Evolutionary conservation across 1,140 invertebrate genomes (phyloP).

Genomic region (Brachionus plicatilis): DNA sequence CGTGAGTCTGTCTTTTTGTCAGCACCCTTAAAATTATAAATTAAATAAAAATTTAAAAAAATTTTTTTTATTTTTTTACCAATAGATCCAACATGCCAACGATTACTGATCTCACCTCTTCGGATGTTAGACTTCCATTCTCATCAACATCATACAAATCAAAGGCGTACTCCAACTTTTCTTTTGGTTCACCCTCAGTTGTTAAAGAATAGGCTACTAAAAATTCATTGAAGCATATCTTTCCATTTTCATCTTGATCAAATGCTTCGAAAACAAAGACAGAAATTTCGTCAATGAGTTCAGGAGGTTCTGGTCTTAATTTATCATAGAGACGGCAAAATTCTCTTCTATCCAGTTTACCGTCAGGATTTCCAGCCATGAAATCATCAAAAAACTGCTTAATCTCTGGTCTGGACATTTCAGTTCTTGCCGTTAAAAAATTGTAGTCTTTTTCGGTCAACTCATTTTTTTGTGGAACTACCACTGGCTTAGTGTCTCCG

Average conservation of each 20-base stretch:
- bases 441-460: not conserved
- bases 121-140: not conserved
- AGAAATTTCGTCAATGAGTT: slow-evolving; percentile 21
- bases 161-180: slow-evolving; percentile 28
- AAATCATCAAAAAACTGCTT: not conserved
- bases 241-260: slow-evolving; percentile 31
- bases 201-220: not conserved
- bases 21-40: not conserved
- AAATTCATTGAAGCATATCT: not conserved
- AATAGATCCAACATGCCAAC: slow-evolving; percentile 31
- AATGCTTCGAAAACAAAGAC: slow-evolving; percentile 27
- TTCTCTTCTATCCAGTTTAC: not conserved
- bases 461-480: not conserved
- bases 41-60: not conserved
- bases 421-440: not conserved
- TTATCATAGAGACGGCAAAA: not conserved
- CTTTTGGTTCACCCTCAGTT: not conserved
- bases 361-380: not conserved
- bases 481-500: not conserved
- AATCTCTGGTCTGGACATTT: not conserved
- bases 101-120: slow-evolving; percentile 5
- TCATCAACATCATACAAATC: slow-evolving; percentile 20
- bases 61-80: not conserved
- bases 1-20: not conserved
- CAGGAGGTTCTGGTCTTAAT: slow-evolving; percentile 13